A percentile compares a stretch with the other conserved stretches of the same genome.
phyloP scores from a whole-genome alignment of 2,113 vertebrate genomes.

The Piaya cayana region DNA sequence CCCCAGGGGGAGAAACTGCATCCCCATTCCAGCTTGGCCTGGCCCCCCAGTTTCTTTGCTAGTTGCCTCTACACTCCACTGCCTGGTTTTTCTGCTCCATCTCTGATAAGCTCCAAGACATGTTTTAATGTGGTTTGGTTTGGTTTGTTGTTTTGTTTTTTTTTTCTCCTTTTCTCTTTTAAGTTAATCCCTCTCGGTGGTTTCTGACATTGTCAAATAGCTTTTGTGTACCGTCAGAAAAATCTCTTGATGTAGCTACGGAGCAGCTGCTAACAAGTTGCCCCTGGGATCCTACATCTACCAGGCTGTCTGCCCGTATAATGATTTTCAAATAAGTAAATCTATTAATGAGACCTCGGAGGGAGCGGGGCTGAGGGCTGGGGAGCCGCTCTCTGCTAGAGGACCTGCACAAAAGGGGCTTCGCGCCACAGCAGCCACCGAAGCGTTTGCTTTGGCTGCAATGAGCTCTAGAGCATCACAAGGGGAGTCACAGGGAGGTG shows the following conservation, averaged over 20 bases:
- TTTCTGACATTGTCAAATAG: constrained; percentile 9
- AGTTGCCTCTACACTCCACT: not conserved
- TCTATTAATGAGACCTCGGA: constrained; percentile 55
- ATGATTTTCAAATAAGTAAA: constrained; percentile 54
- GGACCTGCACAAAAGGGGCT: not conserved
- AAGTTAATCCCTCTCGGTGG: constrained; percentile 30
- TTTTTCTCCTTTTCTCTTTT: not conserved
- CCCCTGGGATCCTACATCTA: constrained; percentile 26
- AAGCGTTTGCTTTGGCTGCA: accelerated
- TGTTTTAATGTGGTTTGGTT: not conserved
- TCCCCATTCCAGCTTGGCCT: not conserved
- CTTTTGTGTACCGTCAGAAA: constrained; percentile 10
- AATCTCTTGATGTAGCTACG: constrained; percentile 27
- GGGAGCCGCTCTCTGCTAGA: not conserved
- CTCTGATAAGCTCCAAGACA: not conserved
- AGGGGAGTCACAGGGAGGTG: not conserved
- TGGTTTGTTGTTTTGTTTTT: too few relatives aligned
- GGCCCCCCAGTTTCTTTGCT: not conserved
- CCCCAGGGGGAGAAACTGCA: not conserved
- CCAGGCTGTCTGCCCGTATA: constrained; percentile 40
- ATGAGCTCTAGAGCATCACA: not conserved
- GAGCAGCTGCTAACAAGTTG: constrained; percentile 55
- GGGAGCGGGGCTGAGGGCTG: not conserved
- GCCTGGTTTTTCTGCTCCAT: not conserved
- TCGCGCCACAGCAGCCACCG: not conserved